Conservation (phyloP, 2,888 invertebrate species). For the Nasonovia ribisnigri region DNA sequence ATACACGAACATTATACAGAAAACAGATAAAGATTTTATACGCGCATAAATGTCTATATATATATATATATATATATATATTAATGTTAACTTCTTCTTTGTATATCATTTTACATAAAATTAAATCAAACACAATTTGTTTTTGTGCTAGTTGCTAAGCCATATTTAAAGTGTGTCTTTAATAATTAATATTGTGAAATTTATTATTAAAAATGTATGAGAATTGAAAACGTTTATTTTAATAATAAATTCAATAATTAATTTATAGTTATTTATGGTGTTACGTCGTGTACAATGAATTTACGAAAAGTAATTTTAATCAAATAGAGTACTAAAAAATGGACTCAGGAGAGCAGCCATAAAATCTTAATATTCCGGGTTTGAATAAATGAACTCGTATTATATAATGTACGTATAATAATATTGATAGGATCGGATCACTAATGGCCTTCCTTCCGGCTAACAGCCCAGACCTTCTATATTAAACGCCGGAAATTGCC, state of each 20-base stretch:
- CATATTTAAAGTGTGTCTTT: too few species aligned
- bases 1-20: too few species aligned
- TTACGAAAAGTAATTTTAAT: background rate
- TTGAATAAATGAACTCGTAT: background rate
- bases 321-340: background rate
- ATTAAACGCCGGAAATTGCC: constrained; percentile 21
- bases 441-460: constrained; percentile 20
- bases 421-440: constrained; percentile 30
- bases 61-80: too few species aligned
- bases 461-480: background rate
- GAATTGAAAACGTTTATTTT: background rate
- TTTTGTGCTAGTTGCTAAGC: too few species aligned
- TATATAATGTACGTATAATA: background rate
- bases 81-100: too few species aligned
- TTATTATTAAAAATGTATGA: too few species aligned
- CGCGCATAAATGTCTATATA: too few species aligned
- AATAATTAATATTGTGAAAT: too few species aligned
- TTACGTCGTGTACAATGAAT: background rate
- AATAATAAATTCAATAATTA: background rate
- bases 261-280: background rate
- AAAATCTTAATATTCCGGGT: background rate
- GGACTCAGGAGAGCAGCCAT: background rate
- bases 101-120: too few species aligned
- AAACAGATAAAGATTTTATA: too few species aligned
- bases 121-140: too few species aligned